Evolutionary conservation across 1,140 invertebrate genomes (phyloP), one percentile per base, ranked within the genome.

Genomic region (Episyrphus balteatus): DNA sequence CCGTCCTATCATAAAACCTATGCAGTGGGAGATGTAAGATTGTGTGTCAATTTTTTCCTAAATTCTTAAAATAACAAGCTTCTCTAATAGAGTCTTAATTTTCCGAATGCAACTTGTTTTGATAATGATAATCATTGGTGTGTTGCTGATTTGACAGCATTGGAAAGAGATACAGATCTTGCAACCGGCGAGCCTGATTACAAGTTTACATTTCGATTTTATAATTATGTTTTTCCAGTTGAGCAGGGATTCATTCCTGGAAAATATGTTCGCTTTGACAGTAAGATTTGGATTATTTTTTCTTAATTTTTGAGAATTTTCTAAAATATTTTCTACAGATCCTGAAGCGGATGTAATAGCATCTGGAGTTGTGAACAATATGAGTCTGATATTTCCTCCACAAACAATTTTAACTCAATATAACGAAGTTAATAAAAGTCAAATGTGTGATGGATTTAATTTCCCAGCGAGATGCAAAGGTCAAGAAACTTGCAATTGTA

Each of bases 381-480:
- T 73, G 2, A 75, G 74, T 31, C 77, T 80, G 52, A 71, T 70
- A 52, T 77, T 72, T 54, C 79, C 78, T n/a, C 70, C 75, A n/a
- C 78, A 76, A 2, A 76, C 78, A 3, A 47, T 79, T 38, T 57
- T 81, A 26, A 74, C 75, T 11, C 76, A 80, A 56, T 58, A 58
- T 3, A 48, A 54, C 18, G 73, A 80, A 48, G 56, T 66, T 53
- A 58, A 66, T 55, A 60, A 60, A 48, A 51, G 50, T 44, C 49
- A 62, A 48, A 62, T 59, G 50, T 55, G 55, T 34, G 42, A 51
- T 47, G 49, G 50, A 33, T 12, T 33, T 14, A 41, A 45, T 42
- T 21, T 18, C 8, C 49, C 48, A 37, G 49, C 44, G 42, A 26
- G 42, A 33, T 54, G 51, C 43, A 47, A 45, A 37, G 53, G 49